phyloP scores from a whole-genome alignment of 2,797 vertebrate genomes.

The Pantherophis vulpinus region DNA sequence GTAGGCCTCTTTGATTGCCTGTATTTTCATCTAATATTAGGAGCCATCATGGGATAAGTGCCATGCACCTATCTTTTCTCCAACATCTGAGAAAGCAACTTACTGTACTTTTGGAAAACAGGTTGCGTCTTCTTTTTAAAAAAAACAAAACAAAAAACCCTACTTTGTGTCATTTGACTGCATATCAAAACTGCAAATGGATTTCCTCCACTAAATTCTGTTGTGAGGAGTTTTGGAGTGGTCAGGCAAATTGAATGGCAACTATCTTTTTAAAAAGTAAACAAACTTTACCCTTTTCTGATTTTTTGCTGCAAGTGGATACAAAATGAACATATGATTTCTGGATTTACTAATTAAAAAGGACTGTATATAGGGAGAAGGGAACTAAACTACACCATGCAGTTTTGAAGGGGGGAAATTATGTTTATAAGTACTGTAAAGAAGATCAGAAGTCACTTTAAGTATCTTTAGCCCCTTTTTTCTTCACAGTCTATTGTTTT shows the following conservation, averaged over 20 bases:
- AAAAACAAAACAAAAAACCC: not conserved
- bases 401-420: not conserved
- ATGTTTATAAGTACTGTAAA: not conserved
- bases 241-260: not conserved
- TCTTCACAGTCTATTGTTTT: not conserved
- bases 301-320: not conserved
- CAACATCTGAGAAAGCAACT: slow-evolving; percentile 65
- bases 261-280: not conserved
- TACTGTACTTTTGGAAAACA: slow-evolving; percentile 61
- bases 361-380: not conserved
- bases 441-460: not conserved
- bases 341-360: not conserved
- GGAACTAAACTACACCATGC: not conserved
- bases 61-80: slow-evolving; percentile 22
- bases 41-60: slow-evolving; percentile 59
- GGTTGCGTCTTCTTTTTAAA: slow-evolving; percentile 51
- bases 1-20: slow-evolving; percentile 63
- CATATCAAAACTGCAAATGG: not conserved
- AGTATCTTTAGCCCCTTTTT: not conserved
- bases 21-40: slow-evolving; percentile 76
- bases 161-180: not conserved
- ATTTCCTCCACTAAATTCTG: not conserved
- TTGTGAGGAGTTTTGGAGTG: not conserved
- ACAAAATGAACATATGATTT: not conserved
- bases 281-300: not conserved